Evolutionary conservation across 2,888 invertebrate genomes (phyloP).

Genomic region (Amiota mariae): DNA sequence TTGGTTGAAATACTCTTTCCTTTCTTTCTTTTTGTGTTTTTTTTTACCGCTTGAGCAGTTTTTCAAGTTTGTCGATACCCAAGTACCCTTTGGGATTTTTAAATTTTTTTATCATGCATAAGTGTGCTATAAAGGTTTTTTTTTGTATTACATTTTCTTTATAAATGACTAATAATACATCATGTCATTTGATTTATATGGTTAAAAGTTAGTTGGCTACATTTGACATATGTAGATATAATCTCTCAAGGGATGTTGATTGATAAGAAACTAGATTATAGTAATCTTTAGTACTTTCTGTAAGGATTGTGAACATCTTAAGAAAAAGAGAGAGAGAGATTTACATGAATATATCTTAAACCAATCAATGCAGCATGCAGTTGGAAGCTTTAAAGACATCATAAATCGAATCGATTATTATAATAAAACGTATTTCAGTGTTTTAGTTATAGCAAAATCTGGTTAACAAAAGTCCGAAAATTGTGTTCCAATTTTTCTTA

Average conservation of each 20-base stretch:
- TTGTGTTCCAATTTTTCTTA: no score
- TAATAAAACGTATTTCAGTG: no score
- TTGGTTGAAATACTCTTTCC: background rate
- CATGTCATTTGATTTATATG: slow-evolving; percentile 65
- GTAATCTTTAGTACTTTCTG: no score
- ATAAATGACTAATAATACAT: slow-evolving; percentile 73
- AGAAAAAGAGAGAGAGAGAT: no score
- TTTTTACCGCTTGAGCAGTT: slow-evolving; percentile 9
- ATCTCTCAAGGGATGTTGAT: background rate
- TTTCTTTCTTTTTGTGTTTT: background rate
- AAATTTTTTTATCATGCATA: background rate
- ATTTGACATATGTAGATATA: background rate
- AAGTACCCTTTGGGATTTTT: background rate
- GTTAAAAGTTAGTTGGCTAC: slow-evolving; percentile 3
- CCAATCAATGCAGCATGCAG: no score
- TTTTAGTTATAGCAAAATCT: no score
- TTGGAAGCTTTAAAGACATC: no score
- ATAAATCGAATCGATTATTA: no score
- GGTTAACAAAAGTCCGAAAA: no score
- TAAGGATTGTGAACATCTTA: no score
- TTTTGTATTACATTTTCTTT: slow-evolving; percentile 30
- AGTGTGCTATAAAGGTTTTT: background rate
- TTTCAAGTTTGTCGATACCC: slow-evolving; percentile 10
- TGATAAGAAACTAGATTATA: background rate
- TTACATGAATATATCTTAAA: no score